Base-by-base conservation (phyloP, 2,113 vertebrate genomes). In the Sebastes schlegelii region DNA sequence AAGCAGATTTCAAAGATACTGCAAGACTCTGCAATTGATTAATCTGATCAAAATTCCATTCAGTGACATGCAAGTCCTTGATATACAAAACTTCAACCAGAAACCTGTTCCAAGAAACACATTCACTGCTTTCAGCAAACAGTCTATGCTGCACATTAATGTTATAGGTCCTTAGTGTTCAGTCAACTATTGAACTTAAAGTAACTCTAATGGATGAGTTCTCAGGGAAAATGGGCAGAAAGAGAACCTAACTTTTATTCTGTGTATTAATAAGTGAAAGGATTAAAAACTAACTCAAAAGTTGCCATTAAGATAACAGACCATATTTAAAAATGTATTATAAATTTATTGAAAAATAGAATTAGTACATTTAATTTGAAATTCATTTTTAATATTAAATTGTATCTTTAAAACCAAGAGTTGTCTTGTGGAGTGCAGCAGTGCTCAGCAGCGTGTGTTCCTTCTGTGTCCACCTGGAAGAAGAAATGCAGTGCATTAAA, bases 401-500 rank as follows among this genome's bases (percentile, higher is more conserved):
- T 21, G 1, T 64, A 58, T 51, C 1, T 54, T 85, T 78, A 86
- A 90, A 89, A 74, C 1, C 19, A 48, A 23, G 16, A 0, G 17
- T 13, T 0, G 17, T 40, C 42, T 49, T 65, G 13, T 42, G 9
- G 34, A 61, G 2, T 10, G 12, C 13, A 8, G 19, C 77, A 65
- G 45, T 46, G 57, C 6, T 91, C 80, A 84, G 61, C 61, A 46
- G 4, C 23, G 43, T 2, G 19, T 0, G 52, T 54, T 77, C 34
- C 77, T 82, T 79, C 79, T 77, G 80, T 74, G 87, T 78, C 86
- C 88, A 69, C 84, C 87, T 91, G 51, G 6, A 72, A 79, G 4
- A 63, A 69, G 2, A 13, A 85, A 71, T 0, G 61, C 45, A 52
- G 3, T 7, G 2, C 4, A 16, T 66, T 23, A 5, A 54, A 54